Evolutionary conservation across 2,888 invertebrate genomes (phyloP), one percentile per base, ranked within the genome.

Genomic region (Drosophila basisetae): DNA sequence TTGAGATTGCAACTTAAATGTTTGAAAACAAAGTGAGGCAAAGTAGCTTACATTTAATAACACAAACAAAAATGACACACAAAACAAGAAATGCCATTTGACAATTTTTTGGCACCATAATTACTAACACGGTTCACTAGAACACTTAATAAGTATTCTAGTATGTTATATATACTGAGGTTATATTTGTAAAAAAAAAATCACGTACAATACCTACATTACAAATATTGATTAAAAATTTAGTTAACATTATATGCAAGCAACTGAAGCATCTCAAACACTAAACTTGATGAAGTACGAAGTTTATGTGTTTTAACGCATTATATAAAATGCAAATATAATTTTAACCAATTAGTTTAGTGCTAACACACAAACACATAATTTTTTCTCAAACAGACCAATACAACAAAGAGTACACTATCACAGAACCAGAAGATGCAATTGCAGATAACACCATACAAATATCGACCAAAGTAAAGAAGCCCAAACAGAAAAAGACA

Each of bases 351-450:
- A 84, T 58, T 87, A 83, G 89, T 83, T 87, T 87, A 90, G 84
- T 71, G 73, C 86, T 88, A 88, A 88, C 89, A 88, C 88, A 84
- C 75, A 82, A 66, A 85, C 76, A 84, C 82, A 83, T 72, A 80
- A 91, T 85, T 89, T 84, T 91, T 80, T 87, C 79, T 89, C 75
- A 91, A 82, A 89, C 91, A 92, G 92, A 92, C 88, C 87, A 89
- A 85, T 90, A 91, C 91, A 91, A 84, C 92, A 92, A 91, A 91
- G 88, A 90, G 73, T 92, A 92, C 93, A 93, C 93, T 80, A 93
- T 93, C 85, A 92, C 90, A 86, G 93, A 93, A 91, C 93, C 93
- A 76, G 93, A 93, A 90, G 93, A 93, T 91, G 92, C 91, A 84
- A 86, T 84, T 90, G 93, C 92, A 89, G 92, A 92, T 90, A 90